Percentiles rank a stretch among this genome's conserved stretches.
These are phyloP conservation scores for Psophia crepitans DNA, from an alignment of 2,113 vertebrate genomes.

Conservation along the genomic window DNA sequence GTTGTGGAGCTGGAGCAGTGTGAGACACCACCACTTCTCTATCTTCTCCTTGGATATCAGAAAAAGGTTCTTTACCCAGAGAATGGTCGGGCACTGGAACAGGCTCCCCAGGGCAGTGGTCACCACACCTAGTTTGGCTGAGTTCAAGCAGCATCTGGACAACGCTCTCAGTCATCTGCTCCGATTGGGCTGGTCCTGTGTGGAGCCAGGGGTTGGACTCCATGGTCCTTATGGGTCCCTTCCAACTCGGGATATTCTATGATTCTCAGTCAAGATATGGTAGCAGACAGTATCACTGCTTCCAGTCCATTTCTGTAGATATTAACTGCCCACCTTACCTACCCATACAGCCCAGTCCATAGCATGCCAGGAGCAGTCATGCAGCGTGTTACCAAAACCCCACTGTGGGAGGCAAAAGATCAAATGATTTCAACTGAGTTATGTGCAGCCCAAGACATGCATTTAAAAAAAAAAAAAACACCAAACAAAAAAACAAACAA, in stretches of 20 bases:
- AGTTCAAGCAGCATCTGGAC: no score
- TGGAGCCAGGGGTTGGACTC: no score
- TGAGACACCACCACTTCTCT: fast-evolving
- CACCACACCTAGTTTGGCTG: no score
- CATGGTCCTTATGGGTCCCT: no score
- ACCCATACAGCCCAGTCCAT: neutral
- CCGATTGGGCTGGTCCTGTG: no score
- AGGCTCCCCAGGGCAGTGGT: no score
- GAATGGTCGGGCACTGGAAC: no score
- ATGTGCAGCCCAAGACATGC: neutral
- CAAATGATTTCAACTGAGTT: neutral
- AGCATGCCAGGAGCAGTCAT: neutral
- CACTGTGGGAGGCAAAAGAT: neutral
- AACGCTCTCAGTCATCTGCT: no score
- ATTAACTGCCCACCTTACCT: neutral
- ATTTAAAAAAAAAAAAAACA: neutral
- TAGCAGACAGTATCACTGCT: neutral
- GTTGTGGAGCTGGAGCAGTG: fast-evolving
- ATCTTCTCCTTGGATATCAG: no score
- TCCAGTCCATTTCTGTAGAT: neutral
- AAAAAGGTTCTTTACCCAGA: no score
- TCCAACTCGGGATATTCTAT: no score
- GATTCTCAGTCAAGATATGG: neutral
- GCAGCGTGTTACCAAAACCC: neutral
- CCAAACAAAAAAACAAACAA: neutral